phyloP scores from a whole-genome alignment of 2,797 vertebrate species.

The Coendou prehensilis region DNA sequence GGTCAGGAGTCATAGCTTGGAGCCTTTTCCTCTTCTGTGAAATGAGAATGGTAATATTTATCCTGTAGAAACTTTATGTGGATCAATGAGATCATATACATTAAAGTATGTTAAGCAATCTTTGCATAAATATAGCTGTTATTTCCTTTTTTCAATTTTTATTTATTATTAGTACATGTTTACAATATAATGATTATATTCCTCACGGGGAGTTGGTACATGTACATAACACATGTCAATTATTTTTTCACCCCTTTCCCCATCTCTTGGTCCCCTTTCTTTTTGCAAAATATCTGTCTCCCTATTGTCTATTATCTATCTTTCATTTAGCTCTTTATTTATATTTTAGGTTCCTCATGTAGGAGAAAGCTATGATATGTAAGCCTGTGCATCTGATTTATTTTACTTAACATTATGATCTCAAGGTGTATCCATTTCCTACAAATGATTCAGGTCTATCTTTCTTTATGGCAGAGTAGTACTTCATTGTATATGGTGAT shows the following conservation, averaged over 20 bases:
- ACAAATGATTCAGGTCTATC: not conserved
- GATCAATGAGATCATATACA: not conserved
- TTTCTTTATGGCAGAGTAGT: not conserved
- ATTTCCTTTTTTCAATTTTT: not conserved
- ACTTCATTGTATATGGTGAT: not conserved
- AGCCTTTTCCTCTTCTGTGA: not conserved
- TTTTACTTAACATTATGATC: not conserved
- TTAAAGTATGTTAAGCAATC: not conserved
- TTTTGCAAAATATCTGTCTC: not conserved
- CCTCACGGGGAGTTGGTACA: not conserved
- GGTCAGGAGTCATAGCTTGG: not conserved
- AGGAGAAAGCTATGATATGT: not conserved
- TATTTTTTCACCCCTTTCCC: not conserved
- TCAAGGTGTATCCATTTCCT: not conserved
- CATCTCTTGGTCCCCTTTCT: not conserved
- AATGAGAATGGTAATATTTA: not conserved
- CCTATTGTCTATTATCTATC: not conserved
- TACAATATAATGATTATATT: not conserved
- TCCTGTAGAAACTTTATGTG: not conserved
- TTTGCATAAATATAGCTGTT: not conserved
- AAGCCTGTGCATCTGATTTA: not conserved
- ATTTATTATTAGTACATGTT: not conserved
- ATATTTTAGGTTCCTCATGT: not conserved
- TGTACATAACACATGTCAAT: not conserved
- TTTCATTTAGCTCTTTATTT: not conserved